phyloP scores from a whole-genome alignment of 2,888 invertebrate species.

The Conus canariensis region DNA sequence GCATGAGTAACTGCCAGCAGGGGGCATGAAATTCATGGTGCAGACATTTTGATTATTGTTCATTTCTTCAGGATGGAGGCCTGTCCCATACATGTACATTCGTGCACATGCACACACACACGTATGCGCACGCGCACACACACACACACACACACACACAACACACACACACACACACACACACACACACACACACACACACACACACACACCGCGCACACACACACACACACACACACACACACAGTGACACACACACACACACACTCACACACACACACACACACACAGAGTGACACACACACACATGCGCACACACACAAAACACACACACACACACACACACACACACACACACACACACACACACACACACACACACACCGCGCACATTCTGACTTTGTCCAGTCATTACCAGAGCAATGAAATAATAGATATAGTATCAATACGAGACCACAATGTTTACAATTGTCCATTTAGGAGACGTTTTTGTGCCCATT shows the following conservation, averaged over 20 bases:
- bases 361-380: too few relatives aligned
- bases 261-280: not conserved
- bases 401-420: too few relatives aligned
- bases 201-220: not conserved
- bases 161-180: not conserved
- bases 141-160: slow-evolving; percentile 19
- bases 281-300: not conserved
- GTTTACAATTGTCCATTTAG: too few relatives aligned
- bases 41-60: too few relatives aligned
- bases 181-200: not conserved
- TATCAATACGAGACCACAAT: too few relatives aligned
- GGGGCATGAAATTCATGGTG: too few relatives aligned
- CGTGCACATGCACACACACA: not conserved
- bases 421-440: too few relatives aligned
- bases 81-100: not conserved
- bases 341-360: not conserved
- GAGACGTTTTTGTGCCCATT: too few relatives aligned
- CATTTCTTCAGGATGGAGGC: too few relatives aligned
- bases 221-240: too few relatives aligned
- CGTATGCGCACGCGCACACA: not conserved
- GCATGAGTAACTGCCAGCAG: too few relatives aligned
- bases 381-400: too few relatives aligned
- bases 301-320: not conserved
- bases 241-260: not conserved
- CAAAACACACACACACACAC: not conserved